Conservation (phyloP, 2,797 vertebrate species). For the Gadopsis marmoratus region DNA sequence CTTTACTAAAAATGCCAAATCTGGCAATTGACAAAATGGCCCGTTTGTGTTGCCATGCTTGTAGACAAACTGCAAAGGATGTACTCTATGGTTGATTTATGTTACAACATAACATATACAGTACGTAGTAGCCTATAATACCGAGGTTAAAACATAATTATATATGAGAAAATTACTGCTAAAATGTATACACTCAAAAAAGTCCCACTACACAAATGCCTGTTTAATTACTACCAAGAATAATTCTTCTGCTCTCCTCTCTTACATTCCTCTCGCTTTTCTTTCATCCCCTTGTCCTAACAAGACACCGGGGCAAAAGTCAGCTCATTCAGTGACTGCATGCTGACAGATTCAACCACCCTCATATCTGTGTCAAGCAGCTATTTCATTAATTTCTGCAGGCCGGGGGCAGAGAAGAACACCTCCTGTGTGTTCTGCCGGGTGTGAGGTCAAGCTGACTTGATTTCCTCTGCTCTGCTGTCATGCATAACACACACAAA, state of each 20-base stretch:
- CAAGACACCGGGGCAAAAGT: conserved; percentile 27
- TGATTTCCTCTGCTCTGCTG: conserved; percentile 53
- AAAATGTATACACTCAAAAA: conserved; percentile 1
- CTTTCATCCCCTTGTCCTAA: conserved; percentile 44
- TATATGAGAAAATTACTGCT: not conserved
- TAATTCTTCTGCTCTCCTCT: conserved; percentile 16
- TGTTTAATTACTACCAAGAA: conserved; percentile 8
- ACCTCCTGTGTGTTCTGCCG: conserved; percentile 44
- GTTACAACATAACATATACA: not conserved
- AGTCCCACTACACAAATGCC: conserved; percentile 1
- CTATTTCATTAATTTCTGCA: conserved; percentile 68
- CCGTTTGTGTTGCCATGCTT: not conserved
- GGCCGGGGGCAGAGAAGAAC: conserved; percentile 43
- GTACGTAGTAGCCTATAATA: conserved; percentile 1
- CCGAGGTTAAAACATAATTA: conserved; percentile 3
- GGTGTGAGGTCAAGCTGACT: conserved; percentile 63
- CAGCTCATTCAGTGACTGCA: conserved; percentile 48
- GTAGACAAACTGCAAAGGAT: not conserved
- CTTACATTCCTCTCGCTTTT: conserved; percentile 35
- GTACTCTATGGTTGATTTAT: not conserved
- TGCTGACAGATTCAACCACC: conserved; percentile 65
- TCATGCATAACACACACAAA: conserved; percentile 31
- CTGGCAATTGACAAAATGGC: not conserved
- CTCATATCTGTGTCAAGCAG: conserved; percentile 69
- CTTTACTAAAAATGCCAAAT: not conserved